Percentiles rank a stretch among this genome's conserved stretches.
Conservation (phyloP, 2,113 vertebrate species). For the Centropus unirufus region DNA sequence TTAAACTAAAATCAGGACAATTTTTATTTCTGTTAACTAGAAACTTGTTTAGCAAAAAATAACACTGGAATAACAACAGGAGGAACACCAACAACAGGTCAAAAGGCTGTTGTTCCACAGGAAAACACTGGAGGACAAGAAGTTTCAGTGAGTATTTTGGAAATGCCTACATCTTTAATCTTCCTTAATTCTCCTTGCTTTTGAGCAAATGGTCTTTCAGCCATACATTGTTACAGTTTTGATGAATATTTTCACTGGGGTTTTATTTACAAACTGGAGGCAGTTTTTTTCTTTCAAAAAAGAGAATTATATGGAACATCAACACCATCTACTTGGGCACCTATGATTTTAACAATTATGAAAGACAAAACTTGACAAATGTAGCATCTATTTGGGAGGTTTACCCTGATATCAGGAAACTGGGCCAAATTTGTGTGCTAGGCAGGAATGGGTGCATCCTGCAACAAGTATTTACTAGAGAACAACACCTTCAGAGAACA, state of each 20-base stretch:
- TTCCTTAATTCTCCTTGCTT: neutral
- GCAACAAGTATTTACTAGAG: neutral
- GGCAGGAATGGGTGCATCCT: neutral
- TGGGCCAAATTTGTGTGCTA: neutral
- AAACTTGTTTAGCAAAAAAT: neutral
- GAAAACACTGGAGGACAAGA: neutral
- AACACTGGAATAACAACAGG: neutral
- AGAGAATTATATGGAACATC: neutral
- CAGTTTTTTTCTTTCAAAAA: neutral
- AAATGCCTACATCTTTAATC: neutral
- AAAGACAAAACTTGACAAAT: neutral
- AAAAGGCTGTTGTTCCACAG: neutral
- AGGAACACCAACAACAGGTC: neutral
- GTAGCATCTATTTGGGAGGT: neutral
- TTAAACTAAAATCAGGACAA: neutral
- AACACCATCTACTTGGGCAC: neutral
- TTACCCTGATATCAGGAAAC: neutral
- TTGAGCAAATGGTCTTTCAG: neutral
- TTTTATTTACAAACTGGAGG: neutral
- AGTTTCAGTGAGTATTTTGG: neutral
- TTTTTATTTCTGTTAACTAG: neutral
- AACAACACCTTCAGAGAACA: slow-evolving; percentile 49
- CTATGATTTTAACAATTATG: neutral
- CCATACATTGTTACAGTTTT: neutral
- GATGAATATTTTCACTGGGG: neutral